Conservation (phyloP, 1,140 invertebrate genomes). For the Temnothorax curvispinosus region DNA sequence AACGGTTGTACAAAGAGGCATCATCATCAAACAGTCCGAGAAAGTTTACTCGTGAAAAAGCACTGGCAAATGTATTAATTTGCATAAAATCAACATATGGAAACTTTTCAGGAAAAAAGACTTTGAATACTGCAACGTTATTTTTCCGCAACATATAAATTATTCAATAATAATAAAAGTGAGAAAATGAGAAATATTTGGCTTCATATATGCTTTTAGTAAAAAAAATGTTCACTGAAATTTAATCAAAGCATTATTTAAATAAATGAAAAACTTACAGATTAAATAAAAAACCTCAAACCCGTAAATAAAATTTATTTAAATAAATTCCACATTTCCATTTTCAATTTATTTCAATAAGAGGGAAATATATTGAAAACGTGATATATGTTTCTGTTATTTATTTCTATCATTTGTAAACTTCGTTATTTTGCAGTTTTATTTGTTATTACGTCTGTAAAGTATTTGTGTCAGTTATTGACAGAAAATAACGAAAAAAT, state of each 20-base stretch:
- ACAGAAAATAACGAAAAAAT: neutral
- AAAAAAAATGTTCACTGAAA: neutral
- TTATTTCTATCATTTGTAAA: neutral
- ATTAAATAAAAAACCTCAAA: neutral
- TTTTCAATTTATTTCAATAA: conserved; percentile 6
- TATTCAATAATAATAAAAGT: neutral
- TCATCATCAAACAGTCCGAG: conserved; percentile 38
- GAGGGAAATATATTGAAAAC: neutral
- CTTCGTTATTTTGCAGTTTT: neutral
- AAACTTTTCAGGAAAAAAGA: neutral
- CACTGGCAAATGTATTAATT: conserved; percentile 6
- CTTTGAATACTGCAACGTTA: neutral
- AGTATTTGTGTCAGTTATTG: neutral
- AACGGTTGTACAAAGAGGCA: conserved; percentile 14
- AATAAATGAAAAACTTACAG: neutral
- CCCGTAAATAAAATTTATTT: neutral
- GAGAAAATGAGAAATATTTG: neutral
- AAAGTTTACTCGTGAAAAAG: conserved; percentile 29
- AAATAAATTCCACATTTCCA: neutral
- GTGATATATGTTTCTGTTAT: neutral
- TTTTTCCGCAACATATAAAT: neutral
- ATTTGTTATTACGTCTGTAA: neutral
- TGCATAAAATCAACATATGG: conserved; percentile 21
- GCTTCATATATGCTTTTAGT: neutral
- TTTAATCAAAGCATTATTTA: neutral